These are phyloP conservation scores for Portevinia maculata DNA, from an alignment of 2,888 invertebrate species.

Conservation along the genomic window DNA sequence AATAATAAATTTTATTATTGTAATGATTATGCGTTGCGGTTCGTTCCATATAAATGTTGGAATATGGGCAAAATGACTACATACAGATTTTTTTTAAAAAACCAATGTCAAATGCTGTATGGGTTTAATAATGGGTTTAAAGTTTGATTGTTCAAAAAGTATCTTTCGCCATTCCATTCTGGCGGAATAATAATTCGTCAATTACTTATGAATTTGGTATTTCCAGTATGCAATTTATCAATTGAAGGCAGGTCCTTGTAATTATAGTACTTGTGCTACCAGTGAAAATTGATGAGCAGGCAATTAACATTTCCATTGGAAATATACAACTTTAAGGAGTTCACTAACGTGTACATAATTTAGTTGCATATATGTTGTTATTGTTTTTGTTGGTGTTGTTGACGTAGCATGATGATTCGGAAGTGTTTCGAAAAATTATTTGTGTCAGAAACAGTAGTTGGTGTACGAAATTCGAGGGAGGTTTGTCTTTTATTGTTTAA, in stretches of 20 bases:
- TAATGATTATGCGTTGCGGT: slow-evolving; percentile 24
- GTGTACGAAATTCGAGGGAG: too few relatives aligned
- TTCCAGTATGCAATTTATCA: slow-evolving; percentile 14
- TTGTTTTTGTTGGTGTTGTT: too few relatives aligned
- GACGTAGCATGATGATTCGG: too few relatives aligned
- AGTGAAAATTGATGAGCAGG: not conserved
- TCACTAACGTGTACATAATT: too few relatives aligned
- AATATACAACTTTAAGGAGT: not conserved
- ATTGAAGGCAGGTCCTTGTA: slow-evolving; percentile 26
- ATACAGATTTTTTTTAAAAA: slow-evolving; percentile 22
- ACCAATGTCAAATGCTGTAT: slow-evolving; percentile 7
- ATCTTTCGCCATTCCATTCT: slow-evolving; percentile 17
- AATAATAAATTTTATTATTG: slow-evolving; percentile 61
- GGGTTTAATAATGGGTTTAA: slow-evolving; percentile 12
- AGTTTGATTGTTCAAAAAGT: not conserved
- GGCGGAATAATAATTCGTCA: not conserved
- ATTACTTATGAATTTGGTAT: slow-evolving; percentile 39
- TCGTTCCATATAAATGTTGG: slow-evolving; percentile 10
- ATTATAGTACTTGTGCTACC: not conserved
- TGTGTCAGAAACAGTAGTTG: too few relatives aligned
- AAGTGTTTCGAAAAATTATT: too few relatives aligned
- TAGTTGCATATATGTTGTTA: too few relatives aligned
- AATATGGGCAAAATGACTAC: slow-evolving; percentile 27
- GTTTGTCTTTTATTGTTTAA: too few relatives aligned
- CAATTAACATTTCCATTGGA: not conserved